phyloP scores from a whole-genome alignment of 2,888 invertebrate genomes.

The Hesperia comma region DNA sequence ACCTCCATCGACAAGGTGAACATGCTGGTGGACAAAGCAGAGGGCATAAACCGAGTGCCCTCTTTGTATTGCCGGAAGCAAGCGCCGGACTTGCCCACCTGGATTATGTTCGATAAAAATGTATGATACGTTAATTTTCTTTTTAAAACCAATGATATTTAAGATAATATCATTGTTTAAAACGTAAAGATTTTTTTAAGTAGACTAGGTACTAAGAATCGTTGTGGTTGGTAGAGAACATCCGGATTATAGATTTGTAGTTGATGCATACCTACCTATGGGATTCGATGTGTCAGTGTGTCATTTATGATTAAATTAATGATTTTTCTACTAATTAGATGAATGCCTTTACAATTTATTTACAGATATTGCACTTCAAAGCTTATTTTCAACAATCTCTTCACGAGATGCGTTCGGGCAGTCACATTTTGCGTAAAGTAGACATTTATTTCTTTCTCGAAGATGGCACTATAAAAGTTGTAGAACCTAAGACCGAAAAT shows the following conservation, averaged over 20 bases:
- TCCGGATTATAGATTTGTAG: too few species aligned
- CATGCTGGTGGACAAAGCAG: constrained; percentile 75
- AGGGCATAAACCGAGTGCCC: constrained; percentile 74
- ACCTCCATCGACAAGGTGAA: constrained; percentile 68
- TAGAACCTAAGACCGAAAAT: constrained; percentile 91
- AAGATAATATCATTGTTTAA: too few species aligned
- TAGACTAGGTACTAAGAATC: too few species aligned
- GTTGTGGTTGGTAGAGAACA: too few species aligned
- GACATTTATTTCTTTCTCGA: constrained; percentile 94
- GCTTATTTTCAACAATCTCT: constrained; percentile 92
- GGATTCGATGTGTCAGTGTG: too few species aligned
- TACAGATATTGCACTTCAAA: constrained; percentile 89
- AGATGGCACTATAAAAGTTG: constrained; percentile 95
- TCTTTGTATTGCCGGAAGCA: constrained; percentile 90
- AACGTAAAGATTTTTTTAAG: too few species aligned
- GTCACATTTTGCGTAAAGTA: constrained; percentile 90
- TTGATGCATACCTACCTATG: too few species aligned
- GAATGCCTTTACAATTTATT: constrained; percentile 41
- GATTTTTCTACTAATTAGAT: too few species aligned
- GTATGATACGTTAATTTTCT: constrained; percentile 72
- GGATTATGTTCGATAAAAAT: constrained; percentile 95
- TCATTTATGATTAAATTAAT: too few species aligned
- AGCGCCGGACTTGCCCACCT: constrained; percentile 90
- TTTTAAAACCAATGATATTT: too few species aligned
- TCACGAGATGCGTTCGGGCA: constrained; percentile 87